Conservation (phyloP, 2,888 invertebrate genomes). For the Trissonchulus latispiculum region DNA sequence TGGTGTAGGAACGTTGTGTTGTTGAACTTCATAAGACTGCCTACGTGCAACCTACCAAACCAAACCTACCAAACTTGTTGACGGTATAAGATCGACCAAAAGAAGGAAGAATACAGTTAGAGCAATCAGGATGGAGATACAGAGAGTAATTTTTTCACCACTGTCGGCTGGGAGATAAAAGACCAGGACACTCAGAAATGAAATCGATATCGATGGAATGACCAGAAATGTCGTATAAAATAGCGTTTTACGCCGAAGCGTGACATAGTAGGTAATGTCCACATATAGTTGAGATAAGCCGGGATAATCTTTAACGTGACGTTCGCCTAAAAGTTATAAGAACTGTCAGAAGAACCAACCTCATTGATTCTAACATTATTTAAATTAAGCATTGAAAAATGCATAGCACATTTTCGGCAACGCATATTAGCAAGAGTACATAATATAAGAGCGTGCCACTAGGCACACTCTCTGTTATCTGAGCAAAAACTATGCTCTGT, state of each 20-base stretch:
- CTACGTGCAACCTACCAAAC: no score
- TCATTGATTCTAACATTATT: no score
- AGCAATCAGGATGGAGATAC: conserved; percentile 93
- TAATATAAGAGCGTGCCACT: no score
- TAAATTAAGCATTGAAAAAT: no score
- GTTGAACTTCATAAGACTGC: no score
- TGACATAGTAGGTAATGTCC: conserved; percentile 42
- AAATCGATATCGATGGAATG: not conserved
- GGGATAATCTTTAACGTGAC: not conserved
- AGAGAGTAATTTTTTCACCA: conserved; percentile 93
- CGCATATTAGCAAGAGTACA: no score
- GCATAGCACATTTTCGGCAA: no score
- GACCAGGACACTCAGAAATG: conserved; percentile 58
- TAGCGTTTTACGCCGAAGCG: conserved; percentile 47
- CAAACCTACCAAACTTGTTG: conserved; percentile 70
- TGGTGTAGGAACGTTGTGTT: no score
- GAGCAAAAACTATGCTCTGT: no score
- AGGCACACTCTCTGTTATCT: no score
- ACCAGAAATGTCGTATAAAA: conserved; percentile 45
- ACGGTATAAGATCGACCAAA: conserved; percentile 90
- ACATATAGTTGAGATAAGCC: not conserved
- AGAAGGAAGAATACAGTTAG: conserved; percentile 96
- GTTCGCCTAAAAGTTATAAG: not conserved
- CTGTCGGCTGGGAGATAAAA: conserved; percentile 95
- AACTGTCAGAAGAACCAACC: no score